Conservation (phyloP, 2,797 vertebrate genomes). For the Neopelma chrysocephalum region DNA sequence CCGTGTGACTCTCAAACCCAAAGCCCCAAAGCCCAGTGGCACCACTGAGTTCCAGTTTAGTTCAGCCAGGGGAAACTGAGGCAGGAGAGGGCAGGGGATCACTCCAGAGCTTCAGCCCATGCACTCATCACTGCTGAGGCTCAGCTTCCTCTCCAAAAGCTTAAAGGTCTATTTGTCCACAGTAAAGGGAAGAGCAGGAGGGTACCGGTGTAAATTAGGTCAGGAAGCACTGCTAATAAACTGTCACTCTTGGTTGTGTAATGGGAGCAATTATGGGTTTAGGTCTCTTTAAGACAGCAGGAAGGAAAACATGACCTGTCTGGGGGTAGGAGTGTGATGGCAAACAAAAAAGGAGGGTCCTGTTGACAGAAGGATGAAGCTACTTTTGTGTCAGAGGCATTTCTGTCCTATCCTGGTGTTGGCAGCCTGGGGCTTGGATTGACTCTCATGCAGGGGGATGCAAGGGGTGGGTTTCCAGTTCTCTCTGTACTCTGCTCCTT, state of each 20-base stretch:
- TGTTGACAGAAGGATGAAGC: conserved; percentile 44
- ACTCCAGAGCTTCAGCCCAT: accelerated
- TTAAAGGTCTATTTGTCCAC: conserved; percentile 1
- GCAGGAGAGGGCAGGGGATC: neutral
- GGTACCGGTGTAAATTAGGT: neutral
- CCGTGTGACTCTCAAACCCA: neutral
- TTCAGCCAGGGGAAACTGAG: neutral
- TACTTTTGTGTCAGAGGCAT: neutral
- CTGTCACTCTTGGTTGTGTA: conserved; percentile 39
- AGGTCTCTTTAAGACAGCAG: conserved; percentile 27
- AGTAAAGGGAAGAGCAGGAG: neutral
- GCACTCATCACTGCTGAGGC: neutral
- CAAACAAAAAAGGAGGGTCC: conserved; percentile 35
- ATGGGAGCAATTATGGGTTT: conserved; percentile 47
- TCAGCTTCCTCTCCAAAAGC: neutral
- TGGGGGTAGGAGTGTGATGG: conserved; percentile 11
- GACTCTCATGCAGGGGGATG: neutral
- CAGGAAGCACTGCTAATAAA: conserved; percentile 60
- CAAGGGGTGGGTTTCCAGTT: neutral
- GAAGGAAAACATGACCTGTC: conserved; percentile 13
- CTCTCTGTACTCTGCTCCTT: neutral
- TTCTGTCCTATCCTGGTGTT: neutral
- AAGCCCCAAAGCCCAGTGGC: neutral
- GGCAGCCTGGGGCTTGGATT: neutral
- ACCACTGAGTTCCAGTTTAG: neutral